Conservation (phyloP, 2,797 vertebrate species). For the Uromys caudimaculatus region DNA sequence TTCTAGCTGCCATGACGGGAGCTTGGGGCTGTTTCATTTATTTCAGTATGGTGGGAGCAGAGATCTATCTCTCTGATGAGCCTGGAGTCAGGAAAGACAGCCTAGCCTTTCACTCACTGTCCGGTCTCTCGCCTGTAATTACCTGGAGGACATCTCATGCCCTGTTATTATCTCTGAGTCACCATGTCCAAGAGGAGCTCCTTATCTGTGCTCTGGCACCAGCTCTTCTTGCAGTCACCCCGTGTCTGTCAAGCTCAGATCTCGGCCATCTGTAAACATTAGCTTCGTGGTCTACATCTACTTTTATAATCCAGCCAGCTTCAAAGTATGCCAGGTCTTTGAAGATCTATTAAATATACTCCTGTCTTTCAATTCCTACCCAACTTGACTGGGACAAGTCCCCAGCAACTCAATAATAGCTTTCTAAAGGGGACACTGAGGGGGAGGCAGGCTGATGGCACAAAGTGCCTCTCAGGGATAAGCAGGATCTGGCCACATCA, state of each 20-base stretch:
- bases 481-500: neutral
- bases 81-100: neutral
- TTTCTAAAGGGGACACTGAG: neutral
- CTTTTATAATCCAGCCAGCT: conserved; percentile 49
- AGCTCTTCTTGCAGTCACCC: neutral
- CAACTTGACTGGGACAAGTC: neutral
- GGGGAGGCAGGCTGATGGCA: neutral
- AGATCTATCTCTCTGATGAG: neutral
- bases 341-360: neutral
- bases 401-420: neutral
- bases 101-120: neutral
- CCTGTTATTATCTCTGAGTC: conserved; percentile 53
- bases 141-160: conserved; percentile 14
- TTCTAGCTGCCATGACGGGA: neutral
- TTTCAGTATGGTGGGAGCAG: neutral
- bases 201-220: conserved; percentile 5
- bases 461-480: rapidly evolving
- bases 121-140: neutral
- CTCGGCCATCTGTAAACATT: conserved; percentile 44
- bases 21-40: neutral
- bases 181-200: neutral
- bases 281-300: conserved; percentile 47
- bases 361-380: neutral
- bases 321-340: neutral
- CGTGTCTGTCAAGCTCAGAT: neutral